Conservation (phyloP, 2,797 vertebrate genomes). For the Galago senegalensis region DNA sequence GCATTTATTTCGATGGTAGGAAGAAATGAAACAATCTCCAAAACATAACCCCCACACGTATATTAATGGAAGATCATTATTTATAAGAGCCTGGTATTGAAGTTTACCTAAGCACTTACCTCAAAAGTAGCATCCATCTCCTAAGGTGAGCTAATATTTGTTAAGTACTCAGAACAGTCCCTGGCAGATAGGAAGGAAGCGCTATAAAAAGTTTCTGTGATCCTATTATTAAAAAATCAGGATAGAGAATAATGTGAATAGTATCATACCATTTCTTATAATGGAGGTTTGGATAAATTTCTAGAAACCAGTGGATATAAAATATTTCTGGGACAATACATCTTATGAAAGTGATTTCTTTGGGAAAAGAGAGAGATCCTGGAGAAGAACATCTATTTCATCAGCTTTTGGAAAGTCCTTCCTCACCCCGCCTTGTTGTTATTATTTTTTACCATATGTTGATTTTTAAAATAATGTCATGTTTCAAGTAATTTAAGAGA, state of each 20-base stretch:
- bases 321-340: constrained; percentile 20
- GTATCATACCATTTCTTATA: not conserved
- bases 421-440: not conserved
- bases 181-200: not conserved
- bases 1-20: constrained; percentile 38
- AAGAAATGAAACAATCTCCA: not conserved
- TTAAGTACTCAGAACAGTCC: not conserved
- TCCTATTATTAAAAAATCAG: not conserved
- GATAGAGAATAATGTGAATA: not conserved
- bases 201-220: not conserved
- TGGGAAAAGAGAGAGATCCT: not conserved
- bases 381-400: not conserved
- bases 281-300: not conserved
- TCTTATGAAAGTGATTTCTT: constrained; percentile 9
- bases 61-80: not conserved
- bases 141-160: not conserved
- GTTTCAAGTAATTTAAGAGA: constrained; percentile 60
- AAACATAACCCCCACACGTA: not conserved
- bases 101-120: not conserved
- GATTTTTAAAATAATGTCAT: constrained; percentile 22
- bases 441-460: not conserved
- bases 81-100: not conserved
- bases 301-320: not conserved
- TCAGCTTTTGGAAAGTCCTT: not conserved
- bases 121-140: not conserved